Percentiles rank a stretch among this genome's conserved stretches.
These are phyloP conservation scores for Standfussiana lucernea DNA, from an alignment of 2,888 invertebrate genomes.

Conservation along the genomic window DNA sequence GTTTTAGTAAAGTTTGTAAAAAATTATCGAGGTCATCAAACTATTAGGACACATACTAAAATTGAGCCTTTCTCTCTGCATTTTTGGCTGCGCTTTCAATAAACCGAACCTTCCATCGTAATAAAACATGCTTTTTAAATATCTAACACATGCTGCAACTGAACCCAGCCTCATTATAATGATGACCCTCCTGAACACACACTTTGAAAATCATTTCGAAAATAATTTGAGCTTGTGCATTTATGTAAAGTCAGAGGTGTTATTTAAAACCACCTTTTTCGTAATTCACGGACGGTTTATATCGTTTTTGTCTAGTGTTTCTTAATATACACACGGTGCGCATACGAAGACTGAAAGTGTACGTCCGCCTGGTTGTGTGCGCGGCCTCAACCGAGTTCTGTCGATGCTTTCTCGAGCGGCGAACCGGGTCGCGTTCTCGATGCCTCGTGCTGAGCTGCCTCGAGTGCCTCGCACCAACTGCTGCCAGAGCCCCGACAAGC, in stretches of 20 bases:
- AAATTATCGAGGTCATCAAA: conserved; percentile 57
- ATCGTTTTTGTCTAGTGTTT: conserved; percentile 75
- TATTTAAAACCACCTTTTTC: conserved; percentile 64
- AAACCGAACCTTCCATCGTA: neutral
- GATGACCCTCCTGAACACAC: neutral
- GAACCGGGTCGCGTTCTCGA: conserved; percentile 90
- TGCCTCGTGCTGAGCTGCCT: conserved; percentile 83
- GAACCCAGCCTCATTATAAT: conserved; percentile 14
- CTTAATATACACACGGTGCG: conserved; percentile 77
- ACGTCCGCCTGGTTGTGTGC: conserved; percentile 84
- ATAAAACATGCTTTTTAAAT: neutral
- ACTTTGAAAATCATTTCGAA: conserved; percentile 11
- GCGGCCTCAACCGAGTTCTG: conserved; percentile 91
- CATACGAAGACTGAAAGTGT: conserved; percentile 86
- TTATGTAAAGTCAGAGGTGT: conserved; percentile 22
- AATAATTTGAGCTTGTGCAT: conserved; percentile 18
- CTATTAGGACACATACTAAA: conserved; percentile 35
- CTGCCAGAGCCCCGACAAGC: conserved; percentile 69
- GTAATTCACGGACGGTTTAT: conserved; percentile 71
- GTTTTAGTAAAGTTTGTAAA: conserved; percentile 42
- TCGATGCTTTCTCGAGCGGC: conserved; percentile 90
- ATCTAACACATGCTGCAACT: neutral
- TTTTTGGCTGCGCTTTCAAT: conserved; percentile 6
- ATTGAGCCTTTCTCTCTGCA: conserved; percentile 26
- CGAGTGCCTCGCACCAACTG: conserved; percentile 75